Percentiles rank a stretch among this genome's conserved stretches.
Conservation (phyloP, 2,113 vertebrate species). For the Syngnathus typhle region DNA sequence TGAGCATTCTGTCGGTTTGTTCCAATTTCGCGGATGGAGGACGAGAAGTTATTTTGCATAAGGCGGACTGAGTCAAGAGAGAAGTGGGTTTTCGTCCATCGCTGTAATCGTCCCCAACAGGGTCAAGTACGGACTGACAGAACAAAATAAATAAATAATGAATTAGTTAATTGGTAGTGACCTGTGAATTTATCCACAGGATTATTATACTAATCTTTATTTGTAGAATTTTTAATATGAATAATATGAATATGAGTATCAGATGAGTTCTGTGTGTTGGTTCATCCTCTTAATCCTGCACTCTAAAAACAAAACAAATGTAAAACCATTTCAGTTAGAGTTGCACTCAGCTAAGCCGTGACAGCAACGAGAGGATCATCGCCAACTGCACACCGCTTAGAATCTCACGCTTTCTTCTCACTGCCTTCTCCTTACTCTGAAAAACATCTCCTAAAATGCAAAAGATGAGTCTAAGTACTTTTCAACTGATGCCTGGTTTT, state of each 20-base stretch:
- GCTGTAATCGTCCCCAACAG: too few species aligned
- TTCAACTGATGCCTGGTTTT: background rate
- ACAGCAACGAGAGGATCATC: background rate
- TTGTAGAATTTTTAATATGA: background rate
- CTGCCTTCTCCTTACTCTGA: background rate
- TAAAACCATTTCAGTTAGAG: background rate
- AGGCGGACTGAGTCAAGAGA: too few species aligned
- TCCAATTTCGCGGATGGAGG: too few species aligned
- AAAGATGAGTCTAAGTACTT: background rate
- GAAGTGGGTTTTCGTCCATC: too few species aligned
- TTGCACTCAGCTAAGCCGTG: background rate
- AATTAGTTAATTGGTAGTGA: background rate
- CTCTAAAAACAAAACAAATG: conserved; percentile 2
- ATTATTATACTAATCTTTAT: background rate
- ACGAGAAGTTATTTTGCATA: too few species aligned
- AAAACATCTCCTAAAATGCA: background rate
- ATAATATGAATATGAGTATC: too few species aligned
- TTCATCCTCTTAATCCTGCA: background rate
- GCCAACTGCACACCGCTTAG: background rate
- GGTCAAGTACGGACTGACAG: too few species aligned
- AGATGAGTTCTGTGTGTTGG: background rate
- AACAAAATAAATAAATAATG: too few species aligned
- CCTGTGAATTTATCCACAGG: background rate
- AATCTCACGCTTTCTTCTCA: background rate
- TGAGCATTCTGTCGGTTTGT: too few species aligned